Percentiles rank a stretch among this genome's conserved stretches.
Conservation (phyloP, 2,888 invertebrate species). For the Sinopyrophorus schimmeli region DNA sequence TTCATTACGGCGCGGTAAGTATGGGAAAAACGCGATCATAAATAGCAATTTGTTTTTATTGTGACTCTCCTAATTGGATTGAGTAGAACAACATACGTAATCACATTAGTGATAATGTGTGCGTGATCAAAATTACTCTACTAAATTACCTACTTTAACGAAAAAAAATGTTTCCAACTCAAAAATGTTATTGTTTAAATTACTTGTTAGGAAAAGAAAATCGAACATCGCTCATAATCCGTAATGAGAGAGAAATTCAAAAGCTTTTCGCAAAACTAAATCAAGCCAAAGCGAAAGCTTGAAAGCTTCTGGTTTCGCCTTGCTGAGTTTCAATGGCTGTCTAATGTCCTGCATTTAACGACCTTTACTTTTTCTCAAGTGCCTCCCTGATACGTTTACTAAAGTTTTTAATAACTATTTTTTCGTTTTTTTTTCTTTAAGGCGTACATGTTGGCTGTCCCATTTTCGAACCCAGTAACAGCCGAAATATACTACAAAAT, state of each 20-base stretch:
- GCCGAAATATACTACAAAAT: too few relatives aligned
- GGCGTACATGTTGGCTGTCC: too few relatives aligned
- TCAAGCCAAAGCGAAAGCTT: too few relatives aligned
- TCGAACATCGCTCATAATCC: too few relatives aligned
- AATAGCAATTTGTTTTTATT: too few relatives aligned
- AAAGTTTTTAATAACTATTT: too few relatives aligned
- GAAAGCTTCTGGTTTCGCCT: constrained; percentile 14
- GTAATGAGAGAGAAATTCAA: not conserved
- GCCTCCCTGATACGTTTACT: too few relatives aligned
- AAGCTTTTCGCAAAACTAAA: not conserved
- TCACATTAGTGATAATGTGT: constrained; percentile 17
- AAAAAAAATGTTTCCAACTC: constrained; percentile 3
- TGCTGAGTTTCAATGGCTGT: constrained; percentile 18
- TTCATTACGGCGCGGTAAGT: too few relatives aligned
- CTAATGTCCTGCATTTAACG: constrained; percentile 24
- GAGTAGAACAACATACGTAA: constrained; percentile 11
- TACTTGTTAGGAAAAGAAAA: too few relatives aligned
- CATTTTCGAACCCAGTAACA: too few relatives aligned
- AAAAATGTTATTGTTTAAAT: constrained; percentile 1
- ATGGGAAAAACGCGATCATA: too few relatives aligned
- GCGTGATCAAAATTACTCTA: constrained; percentile 21
- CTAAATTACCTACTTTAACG: constrained; percentile 12
- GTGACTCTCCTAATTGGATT: constrained; percentile 14
- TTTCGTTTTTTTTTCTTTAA: too few relatives aligned
- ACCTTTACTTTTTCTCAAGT: constrained; percentile 15